Conservation (phyloP, 2,113 vertebrate species). For the Martes martes region DNA sequence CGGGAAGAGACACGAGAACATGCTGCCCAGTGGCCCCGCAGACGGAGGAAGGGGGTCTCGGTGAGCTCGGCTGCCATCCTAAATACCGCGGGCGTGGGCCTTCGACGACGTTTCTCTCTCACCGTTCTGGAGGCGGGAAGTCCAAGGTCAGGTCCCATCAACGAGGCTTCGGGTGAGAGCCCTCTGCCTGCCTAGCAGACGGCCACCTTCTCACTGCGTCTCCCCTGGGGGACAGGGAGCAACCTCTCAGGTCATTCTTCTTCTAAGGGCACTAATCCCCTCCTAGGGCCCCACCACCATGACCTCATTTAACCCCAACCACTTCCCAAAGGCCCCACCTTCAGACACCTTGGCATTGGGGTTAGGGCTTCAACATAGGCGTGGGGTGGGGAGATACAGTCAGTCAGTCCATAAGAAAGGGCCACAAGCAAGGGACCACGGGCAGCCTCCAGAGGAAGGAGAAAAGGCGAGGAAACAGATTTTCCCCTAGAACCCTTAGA, state of each 20-base stretch:
- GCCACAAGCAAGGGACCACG: neutral
- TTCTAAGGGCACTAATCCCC: neutral
- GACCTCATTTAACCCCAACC: neutral
- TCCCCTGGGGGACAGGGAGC: neutral
- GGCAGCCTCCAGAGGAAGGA: neutral
- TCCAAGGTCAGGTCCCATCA: neutral
- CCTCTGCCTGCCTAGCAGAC: neutral
- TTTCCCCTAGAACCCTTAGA: no score
- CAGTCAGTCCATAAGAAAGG: neutral
- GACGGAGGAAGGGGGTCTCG: neutral
- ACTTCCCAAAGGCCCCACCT: neutral
- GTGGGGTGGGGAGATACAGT: no score
- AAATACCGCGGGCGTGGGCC: rapidly evolving
- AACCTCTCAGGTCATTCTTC: neutral
- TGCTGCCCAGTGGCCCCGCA: neutral
- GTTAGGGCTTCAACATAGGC: neutral
- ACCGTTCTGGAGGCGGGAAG: neutral
- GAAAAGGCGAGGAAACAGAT: neutral
- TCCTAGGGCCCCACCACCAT: neutral
- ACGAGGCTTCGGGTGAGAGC: neutral
- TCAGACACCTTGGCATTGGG: neutral
- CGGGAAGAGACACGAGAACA: neutral
- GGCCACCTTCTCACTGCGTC: neutral
- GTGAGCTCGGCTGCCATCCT: rapidly evolving
- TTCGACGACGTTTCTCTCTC: neutral